Conservation (phyloP, 2,113 vertebrate genomes). For the Melanerpes aurifrons region DNA sequence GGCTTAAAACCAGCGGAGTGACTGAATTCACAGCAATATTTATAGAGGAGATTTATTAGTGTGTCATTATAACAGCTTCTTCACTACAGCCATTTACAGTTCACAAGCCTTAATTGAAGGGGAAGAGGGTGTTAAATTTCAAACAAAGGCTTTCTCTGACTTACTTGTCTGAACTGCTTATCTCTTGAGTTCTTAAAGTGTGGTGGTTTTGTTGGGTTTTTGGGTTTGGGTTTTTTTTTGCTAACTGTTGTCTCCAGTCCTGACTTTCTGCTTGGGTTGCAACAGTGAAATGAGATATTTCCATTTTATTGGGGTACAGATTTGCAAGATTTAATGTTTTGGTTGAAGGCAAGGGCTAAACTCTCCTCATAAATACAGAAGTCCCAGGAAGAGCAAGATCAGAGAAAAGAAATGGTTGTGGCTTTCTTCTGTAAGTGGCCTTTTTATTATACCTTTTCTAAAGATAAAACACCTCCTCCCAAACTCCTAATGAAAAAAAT, state of each 20-base stretch:
- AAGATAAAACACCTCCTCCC: not conserved
- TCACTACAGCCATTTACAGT: not conserved
- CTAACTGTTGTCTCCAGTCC: not conserved
- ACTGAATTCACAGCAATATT: not conserved
- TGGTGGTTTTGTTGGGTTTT: not conserved
- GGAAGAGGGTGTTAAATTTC: slow-evolving; percentile 45
- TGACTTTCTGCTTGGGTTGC: not conserved
- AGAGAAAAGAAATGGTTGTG: not conserved
- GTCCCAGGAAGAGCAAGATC: not conserved
- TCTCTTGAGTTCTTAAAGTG: not conserved
- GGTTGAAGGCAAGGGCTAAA: not conserved
- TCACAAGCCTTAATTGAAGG: slow-evolving; percentile 24
- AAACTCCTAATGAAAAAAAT: not conserved
- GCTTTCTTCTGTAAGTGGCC: not conserved
- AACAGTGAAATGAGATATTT: not conserved
- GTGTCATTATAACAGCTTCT: not conserved
- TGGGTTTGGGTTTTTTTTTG: too few species aligned
- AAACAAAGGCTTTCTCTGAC: slow-evolving; percentile 15
- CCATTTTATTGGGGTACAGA: not conserved
- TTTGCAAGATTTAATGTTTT: not conserved
- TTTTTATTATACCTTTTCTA: not conserved
- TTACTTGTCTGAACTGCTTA: slow-evolving; percentile 29
- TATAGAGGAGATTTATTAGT: slow-evolving; percentile 10
- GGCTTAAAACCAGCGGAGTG: not conserved
- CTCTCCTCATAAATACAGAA: not conserved